Evolutionary conservation across 1,140 invertebrate species (phyloP).

Genomic region (Drosophila guanche): DNA sequence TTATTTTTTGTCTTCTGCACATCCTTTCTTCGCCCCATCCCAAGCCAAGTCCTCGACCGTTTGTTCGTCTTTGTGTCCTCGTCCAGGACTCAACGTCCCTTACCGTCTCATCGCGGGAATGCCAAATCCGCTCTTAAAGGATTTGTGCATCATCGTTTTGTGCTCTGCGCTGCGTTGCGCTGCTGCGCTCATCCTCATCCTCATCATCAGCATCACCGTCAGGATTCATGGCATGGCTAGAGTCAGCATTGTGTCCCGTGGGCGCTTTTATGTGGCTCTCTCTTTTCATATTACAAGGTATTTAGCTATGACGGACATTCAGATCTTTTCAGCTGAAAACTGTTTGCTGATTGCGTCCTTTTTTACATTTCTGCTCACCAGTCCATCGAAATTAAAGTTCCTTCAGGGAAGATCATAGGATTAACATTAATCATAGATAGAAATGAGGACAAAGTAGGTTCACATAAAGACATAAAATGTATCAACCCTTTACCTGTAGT

Average conservation of each 20-base stretch:
- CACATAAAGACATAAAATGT: too few relatives aligned
- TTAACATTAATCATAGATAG: too few relatives aligned
- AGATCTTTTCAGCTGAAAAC: slow-evolving; percentile 54
- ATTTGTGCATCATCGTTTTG: slow-evolving; percentile 68
- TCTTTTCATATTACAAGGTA: slow-evolving; percentile 59
- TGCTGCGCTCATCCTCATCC: slow-evolving; percentile 24
- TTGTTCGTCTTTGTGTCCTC: slow-evolving; percentile 28
- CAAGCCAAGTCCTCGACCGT: slow-evolving; percentile 20
- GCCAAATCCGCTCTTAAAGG: slow-evolving; percentile 67
- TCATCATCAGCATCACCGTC: slow-evolving; percentile 30
- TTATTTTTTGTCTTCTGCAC: slow-evolving; percentile 11
- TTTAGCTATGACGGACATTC: slow-evolving; percentile 61
- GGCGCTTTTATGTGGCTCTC: slow-evolving; percentile 45
- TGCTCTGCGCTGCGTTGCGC: slow-evolving; percentile 39
- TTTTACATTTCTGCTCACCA: slow-evolving; percentile 38
- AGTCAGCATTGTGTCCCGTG: slow-evolving; percentile 54
- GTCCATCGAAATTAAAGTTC: too few relatives aligned
- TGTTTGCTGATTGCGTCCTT: slow-evolving; percentile 50
- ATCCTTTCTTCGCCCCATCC: background rate
- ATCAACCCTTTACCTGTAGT: too few relatives aligned
- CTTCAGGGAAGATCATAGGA: too few relatives aligned
- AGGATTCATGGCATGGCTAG: slow-evolving; percentile 24
- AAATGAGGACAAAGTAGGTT: too few relatives aligned
- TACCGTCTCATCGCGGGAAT: slow-evolving; percentile 40
- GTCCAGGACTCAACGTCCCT: slow-evolving; percentile 2